These are phyloP conservation scores for Platysternon megacephalum DNA, from an alignment of 2,113 vertebrate genomes.

Conservation along the genomic window DNA sequence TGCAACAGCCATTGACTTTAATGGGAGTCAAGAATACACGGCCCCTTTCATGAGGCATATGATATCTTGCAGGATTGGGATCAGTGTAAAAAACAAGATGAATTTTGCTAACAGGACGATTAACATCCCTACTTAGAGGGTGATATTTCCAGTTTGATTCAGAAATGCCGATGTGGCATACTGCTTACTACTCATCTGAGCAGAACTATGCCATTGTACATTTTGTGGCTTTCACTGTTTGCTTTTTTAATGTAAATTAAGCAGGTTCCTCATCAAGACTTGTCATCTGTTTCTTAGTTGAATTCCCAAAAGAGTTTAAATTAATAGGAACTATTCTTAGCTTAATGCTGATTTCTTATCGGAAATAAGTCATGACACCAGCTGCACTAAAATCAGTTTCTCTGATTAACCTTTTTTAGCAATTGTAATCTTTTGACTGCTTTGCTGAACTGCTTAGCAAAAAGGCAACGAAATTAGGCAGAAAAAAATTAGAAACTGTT, in stretches of 20 bases:
- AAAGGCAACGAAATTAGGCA: not conserved
- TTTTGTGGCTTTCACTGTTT: constrained; percentile 23
- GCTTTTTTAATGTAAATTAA: constrained; percentile 39
- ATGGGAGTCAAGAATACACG: not conserved
- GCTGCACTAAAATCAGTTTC: not conserved
- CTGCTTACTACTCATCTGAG: not conserved
- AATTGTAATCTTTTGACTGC: not conserved
- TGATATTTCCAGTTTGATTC: not conserved
- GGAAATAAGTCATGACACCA: constrained; percentile 29
- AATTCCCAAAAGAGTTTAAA: constrained; percentile 7
- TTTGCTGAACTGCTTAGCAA: constrained; percentile 15
- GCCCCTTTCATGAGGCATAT: not conserved
- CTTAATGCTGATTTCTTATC: constrained; percentile 54
- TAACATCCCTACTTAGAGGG: not conserved
- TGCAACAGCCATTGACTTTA: not conserved
- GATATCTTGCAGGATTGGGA: not conserved
- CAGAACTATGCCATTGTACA: constrained; percentile 26
- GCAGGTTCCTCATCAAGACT: constrained; percentile 19
- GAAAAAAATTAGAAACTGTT: not conserved
- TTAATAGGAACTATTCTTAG: constrained; percentile 37
- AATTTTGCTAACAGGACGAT: not conserved
- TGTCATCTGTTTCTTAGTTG: not conserved
- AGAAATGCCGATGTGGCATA: not conserved
- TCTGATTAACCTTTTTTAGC: constrained; percentile 1
- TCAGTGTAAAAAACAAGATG: not conserved